Percentiles rank a stretch among this genome's conserved stretches.
Conservation (phyloP, 1,140 invertebrate species). For the Leptopilina boulardi region DNA sequence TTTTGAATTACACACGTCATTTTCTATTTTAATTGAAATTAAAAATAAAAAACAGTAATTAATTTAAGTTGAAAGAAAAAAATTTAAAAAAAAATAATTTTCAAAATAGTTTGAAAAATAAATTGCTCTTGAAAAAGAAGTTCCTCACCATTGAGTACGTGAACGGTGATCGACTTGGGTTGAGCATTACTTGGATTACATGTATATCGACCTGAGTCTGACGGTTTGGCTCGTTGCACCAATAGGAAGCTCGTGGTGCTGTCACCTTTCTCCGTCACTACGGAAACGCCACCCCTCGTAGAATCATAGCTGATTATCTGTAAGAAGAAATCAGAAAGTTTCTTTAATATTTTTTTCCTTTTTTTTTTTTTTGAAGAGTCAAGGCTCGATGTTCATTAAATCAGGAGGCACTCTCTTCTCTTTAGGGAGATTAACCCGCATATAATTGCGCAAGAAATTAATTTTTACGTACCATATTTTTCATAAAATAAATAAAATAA, state of each 20-base stretch:
- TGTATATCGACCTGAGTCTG: slow-evolving; percentile 88
- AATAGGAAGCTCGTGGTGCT: slow-evolving; percentile 89
- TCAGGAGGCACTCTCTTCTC: neutral
- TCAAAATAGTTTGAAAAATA: neutral
- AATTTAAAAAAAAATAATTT: neutral
- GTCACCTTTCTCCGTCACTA: slow-evolving; percentile 90
- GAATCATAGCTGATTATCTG: slow-evolving; percentile 88
- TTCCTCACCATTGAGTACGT: slow-evolving; percentile 92
- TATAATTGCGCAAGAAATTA: too few species aligned
- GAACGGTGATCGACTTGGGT: slow-evolving; percentile 90
- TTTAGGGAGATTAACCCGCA: neutral
- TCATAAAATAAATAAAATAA: too few species aligned
- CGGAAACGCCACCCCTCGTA: slow-evolving; percentile 83
- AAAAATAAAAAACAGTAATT: too few species aligned
- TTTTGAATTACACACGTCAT: too few species aligned
- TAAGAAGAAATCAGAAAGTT: slow-evolving; percentile 59
- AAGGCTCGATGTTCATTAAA: neutral
- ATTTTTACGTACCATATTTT: neutral
- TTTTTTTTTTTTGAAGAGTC: too few species aligned
- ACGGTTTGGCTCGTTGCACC: slow-evolving; percentile 86
- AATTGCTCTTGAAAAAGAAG: slow-evolving; percentile 35
- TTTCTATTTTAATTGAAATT: too few species aligned
- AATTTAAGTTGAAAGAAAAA: too few species aligned
- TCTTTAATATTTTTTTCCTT: slow-evolving; percentile 9
- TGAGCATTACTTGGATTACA: slow-evolving; percentile 92